Base-by-base conservation (phyloP, 2,888 invertebrate species). In the Rhabditoides inermis region DNA sequence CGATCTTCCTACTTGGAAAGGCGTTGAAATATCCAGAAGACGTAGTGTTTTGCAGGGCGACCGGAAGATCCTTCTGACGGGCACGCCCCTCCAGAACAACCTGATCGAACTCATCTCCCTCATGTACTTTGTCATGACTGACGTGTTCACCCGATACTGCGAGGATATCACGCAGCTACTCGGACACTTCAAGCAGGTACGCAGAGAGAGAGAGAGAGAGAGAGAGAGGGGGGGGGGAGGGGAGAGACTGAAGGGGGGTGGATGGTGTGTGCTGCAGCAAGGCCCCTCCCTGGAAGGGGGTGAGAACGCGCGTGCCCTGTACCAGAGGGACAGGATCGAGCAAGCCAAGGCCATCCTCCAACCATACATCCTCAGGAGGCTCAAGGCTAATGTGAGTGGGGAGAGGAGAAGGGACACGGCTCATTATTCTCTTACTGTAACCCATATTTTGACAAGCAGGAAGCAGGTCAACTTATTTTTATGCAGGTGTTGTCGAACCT, bases 11-110 rank as follows among this genome's bases (percentile, higher is more conserved):
- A n/a, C n/a, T n/a, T n/a, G n/a, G n/a, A n/a, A n/a, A n/a, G n/a
- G n/a, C n/a, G n/a, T n/a, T n/a, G n/a, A n/a, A n/a, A n/a, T n/a
- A n/a, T n/a, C n/a, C n/a, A n/a, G n/a, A n/a, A n/a, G n/a, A n/a
- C n/a, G n/a, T n/a, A n/a, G n/a, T n/a, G n/a, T 48, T 65, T 79
- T 80, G 18, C 77, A 87, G 85, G 88, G 90, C 0, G 84, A 85
- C 70, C 85, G 87, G 77, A 84, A 92, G 30, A 84, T 94, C 32
- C 81, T 95, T 12, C 79, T 95, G 23, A 95, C 94, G 0, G 95
- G 94, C 2, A 95, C 94, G 0, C 94, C 94, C 0, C 81, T 95
- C 3, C 94, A 95, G 79, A 95, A 95, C 80, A 94, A 92, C 78
- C 81, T 95, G 32, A 78, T 94, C 41, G 94, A 95, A 78, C 81